phyloP scores from a whole-genome alignment of 2,888 invertebrate species.

The Maniola hyperantus region DNA sequence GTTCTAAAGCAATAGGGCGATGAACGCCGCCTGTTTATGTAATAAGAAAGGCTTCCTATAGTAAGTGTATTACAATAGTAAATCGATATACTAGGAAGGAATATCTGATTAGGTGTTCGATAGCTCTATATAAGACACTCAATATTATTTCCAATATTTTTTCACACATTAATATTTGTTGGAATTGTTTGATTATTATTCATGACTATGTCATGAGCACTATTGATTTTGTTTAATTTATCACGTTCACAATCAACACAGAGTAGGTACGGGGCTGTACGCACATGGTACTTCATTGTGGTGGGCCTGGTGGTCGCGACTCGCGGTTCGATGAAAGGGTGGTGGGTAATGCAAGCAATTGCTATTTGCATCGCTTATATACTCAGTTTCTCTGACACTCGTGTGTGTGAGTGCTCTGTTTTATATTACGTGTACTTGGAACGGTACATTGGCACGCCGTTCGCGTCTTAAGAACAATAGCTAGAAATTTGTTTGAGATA shows the following conservation, averaged over 20 bases:
- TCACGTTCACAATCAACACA: constrained; percentile 47
- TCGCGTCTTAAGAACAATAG: constrained; percentile 74
- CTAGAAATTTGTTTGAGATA: constrained; percentile 64
- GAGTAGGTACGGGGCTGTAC: constrained; percentile 51
- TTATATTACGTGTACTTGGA: constrained; percentile 65
- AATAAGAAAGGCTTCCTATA: constrained; percentile 65
- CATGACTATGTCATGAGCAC: constrained; percentile 27
- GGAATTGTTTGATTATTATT: constrained; percentile 23
- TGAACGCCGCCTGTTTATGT: constrained; percentile 57
- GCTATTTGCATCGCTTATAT: constrained; percentile 81
- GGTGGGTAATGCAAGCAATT: constrained; percentile 72
- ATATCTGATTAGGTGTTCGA: constrained; percentile 50
- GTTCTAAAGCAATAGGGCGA: constrained; percentile 45
- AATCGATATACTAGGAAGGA: constrained; percentile 54
- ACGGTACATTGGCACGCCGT: constrained; percentile 67
- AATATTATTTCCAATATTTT: neutral
- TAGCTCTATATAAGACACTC: constrained; percentile 39
- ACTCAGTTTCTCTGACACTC: constrained; percentile 72
- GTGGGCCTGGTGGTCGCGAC: constrained; percentile 56
- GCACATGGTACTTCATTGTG: constrained; percentile 77
- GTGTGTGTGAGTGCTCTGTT: constrained; percentile 66
- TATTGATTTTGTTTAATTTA: constrained; percentile 39
- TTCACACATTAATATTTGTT: constrained; percentile 9
- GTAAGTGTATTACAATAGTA: constrained; percentile 38
- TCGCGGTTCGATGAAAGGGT: constrained; percentile 70